Conservation (phyloP, 2,113 vertebrate genomes). For the Gallinago media region DNA sequence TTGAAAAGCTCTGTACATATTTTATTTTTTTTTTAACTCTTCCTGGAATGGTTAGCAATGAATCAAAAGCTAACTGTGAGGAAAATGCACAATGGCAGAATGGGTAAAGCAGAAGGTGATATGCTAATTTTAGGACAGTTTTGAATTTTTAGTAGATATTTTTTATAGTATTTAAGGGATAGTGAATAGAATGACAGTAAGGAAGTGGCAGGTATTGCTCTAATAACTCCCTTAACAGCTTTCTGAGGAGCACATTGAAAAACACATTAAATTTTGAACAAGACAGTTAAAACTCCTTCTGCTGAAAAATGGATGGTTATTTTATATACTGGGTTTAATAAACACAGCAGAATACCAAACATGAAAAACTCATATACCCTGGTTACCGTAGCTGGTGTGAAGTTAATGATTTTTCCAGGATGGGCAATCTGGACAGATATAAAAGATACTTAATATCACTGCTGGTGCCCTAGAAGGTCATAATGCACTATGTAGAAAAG, state of each 20-base stretch:
- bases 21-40: background rate
- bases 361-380: background rate
- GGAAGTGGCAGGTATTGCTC: constrained; percentile 7
- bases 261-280: background rate
- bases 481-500: background rate
- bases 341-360: background rate
- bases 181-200: background rate
- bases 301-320: background rate
- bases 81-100: background rate
- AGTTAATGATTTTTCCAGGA: background rate
- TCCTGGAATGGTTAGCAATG: background rate
- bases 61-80: background rate
- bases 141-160: constrained; percentile 17
- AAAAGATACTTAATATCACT: background rate
- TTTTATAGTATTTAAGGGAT: constrained; percentile 9
- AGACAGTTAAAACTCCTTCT: background rate
- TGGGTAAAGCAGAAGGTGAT: background rate
- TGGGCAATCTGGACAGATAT: background rate
- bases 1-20: background rate
- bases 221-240: background rate
- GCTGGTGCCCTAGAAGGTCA: background rate
- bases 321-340: background rate
- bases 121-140: background rate
- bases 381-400: background rate
- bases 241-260: background rate